These are phyloP conservation scores for Trypoxylon attenuatum DNA, from an alignment of 2,888 invertebrate species.

Conservation along the genomic window DNA sequence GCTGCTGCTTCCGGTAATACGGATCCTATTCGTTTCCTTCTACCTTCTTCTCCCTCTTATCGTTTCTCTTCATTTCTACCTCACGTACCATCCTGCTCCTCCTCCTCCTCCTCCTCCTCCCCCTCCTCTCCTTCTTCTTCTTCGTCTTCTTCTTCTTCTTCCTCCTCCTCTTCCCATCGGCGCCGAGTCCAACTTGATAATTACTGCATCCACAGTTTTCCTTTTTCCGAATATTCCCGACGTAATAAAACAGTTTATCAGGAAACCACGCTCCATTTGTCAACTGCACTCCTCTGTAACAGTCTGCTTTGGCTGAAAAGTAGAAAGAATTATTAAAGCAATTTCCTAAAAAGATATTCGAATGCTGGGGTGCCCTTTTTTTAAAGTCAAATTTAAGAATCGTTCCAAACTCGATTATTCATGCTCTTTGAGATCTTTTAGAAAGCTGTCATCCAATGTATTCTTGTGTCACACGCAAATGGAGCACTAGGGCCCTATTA, in stretches of 20 bases:
- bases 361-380: no score
- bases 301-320: no score
- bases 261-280: neutral
- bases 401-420: no score
- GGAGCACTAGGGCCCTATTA: no score
- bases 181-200: constrained; percentile 25
- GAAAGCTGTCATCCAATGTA: no score
- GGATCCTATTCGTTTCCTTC: constrained; percentile 16
- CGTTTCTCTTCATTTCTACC: constrained; percentile 14
- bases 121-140: neutral
- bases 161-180: neutral
- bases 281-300: no score
- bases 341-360: no score
- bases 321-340: no score
- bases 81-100: neutral
- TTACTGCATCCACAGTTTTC: constrained; percentile 13
- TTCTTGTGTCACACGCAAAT: no score
- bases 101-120: neutral
- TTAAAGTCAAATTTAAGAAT: no score
- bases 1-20: constrained; percentile 34
- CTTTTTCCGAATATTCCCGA: neutral
- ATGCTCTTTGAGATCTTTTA: no score
- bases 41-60: neutral
- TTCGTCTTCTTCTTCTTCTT: neutral
- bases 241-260: neutral